Conservation (phyloP, 2,797 vertebrate genomes). For the Cygnus olor region DNA sequence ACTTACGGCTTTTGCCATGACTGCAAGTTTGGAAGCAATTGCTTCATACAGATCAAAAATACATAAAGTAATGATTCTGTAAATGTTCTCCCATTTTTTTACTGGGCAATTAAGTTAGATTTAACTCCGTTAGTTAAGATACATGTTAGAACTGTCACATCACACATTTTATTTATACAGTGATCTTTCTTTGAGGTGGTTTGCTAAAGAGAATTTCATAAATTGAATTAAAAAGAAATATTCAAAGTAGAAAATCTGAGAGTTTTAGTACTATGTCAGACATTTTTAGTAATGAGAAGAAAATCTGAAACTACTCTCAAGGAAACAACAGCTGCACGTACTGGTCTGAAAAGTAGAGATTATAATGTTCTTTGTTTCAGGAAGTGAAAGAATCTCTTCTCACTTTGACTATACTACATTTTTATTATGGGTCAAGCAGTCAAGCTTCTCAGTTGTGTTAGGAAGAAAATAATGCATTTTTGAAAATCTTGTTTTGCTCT, state of each 20-base stretch:
- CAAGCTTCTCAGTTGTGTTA: background rate
- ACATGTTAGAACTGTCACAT: background rate
- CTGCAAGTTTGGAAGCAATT: background rate
- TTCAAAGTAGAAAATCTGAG: background rate
- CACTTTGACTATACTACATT: background rate
- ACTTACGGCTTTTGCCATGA: background rate
- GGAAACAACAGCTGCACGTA: background rate
- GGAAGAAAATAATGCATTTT: background rate
- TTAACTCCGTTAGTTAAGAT: background rate
- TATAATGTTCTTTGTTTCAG: background rate
- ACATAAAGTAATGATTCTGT: background rate
- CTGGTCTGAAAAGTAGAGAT: background rate
- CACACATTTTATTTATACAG: background rate
- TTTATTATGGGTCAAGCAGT: background rate
- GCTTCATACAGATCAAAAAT: background rate
- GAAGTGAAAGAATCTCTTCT: background rate
- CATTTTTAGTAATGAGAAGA: background rate
- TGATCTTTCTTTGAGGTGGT: background rate
- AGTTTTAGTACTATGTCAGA: fast-evolving
- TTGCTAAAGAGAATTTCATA: background rate
- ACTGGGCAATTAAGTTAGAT: background rate
- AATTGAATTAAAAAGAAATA: background rate
- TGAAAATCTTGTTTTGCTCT: background rate
- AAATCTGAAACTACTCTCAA: background rate
- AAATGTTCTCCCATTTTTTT: fast-evolving